Evolutionary conservation across 1,140 invertebrate genomes (phyloP), one percentile per base, ranked within the genome.

Genomic region (Atta cephalotes): DNA sequence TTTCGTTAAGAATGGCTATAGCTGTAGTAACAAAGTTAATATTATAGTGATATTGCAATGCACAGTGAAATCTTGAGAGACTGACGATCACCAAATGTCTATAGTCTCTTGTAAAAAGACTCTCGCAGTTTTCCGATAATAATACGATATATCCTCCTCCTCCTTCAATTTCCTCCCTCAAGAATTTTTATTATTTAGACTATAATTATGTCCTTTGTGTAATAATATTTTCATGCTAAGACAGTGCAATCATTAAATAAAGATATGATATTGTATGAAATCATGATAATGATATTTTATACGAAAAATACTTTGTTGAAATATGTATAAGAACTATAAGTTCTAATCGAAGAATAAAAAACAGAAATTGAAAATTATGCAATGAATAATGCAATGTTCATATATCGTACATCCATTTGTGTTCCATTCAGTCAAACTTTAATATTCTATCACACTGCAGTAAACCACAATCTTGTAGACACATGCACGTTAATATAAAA

Each of bases 131-230:
- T 31, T 63, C 21, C 16, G 71, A 21, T 21, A 76, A 39, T 76
- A 56, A 10, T 58, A 56, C 6, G n/a, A 45, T 10, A 25, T 71
- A 45, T 39, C 0, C 25, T 25, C 25, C 25, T 25, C 25, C 25
- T 25, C 25, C n/a, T 28, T 63, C 62, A 16, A 53, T 16, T 66
- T 79, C 45, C 45, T 62, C n/a, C 28, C 51, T 51, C 39, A 16
- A 28, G 28, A 60, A 78, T 5, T 78, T 78, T 79, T 35, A 79
- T 79, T 79, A 79, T 79, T 79, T 28, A 79, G 14, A 66, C 31
- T 66, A 5, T 14, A 10, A 79, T 66, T 79, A 5, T 79, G 10
- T 12, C 16, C 25, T 31, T 53, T 28, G 45, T 16, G 1, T 66
- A 66, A 66, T 79, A 51, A 65, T 66, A 53, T 79, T 66, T 49